A percentile compares a stretch with the other conserved stretches of the same genome.
Conservation (phyloP, 1,140 invertebrate genomes). For the Myzus persicae region DNA sequence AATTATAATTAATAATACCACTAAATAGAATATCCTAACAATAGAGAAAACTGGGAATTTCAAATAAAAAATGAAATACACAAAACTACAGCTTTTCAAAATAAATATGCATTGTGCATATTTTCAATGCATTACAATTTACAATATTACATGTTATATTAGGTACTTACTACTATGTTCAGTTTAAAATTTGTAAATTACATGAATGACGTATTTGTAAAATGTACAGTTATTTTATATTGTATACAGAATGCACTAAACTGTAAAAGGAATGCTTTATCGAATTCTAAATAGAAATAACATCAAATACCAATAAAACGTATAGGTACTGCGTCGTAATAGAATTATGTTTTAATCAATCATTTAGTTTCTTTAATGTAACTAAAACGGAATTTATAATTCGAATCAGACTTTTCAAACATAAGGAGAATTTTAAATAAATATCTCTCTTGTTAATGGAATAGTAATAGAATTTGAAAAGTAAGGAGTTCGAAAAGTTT, state of each 20-base stretch:
- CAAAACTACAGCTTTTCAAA: background rate
- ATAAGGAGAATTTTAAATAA: background rate
- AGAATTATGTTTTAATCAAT: background rate
- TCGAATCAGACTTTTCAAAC: background rate
- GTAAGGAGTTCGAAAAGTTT: background rate
- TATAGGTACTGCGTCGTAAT: background rate
- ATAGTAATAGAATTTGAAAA: background rate
- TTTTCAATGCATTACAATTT: too few species aligned
- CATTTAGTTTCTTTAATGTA: background rate
- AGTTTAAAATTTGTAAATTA: background rate
- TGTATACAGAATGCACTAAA: background rate
- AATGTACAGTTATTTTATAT: background rate
- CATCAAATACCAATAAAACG: background rate
- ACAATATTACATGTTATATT: background rate
- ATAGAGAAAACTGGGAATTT: background rate
- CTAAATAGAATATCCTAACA: background rate
- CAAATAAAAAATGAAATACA: background rate
- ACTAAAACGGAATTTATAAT: background rate
- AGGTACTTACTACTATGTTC: background rate
- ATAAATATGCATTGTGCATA: background rate
- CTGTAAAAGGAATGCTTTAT: background rate
- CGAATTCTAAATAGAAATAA: background rate
- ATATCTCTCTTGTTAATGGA: background rate
- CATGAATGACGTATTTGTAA: background rate
- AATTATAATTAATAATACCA: conserved; percentile 26